Base-by-base conservation (phyloP, 2,113 vertebrate genomes). In the Clarias macrocephalus region DNA sequence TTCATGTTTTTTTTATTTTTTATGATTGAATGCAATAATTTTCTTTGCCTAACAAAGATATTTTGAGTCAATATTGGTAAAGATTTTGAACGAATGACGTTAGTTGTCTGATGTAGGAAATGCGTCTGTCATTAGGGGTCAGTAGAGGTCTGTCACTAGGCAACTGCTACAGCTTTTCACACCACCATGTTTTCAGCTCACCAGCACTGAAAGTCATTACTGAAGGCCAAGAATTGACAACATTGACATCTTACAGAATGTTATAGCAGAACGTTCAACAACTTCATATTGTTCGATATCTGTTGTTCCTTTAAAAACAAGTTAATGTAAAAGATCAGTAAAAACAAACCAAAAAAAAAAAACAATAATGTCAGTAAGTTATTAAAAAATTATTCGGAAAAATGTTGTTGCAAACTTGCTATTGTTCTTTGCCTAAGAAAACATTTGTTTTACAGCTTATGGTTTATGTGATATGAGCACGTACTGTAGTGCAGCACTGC, bases 131-230 rank as follows among this genome's bases (percentile, higher is more conserved):
- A 76, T 76, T 76, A 76, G 73, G 23, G 73, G 73, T 76, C 73
- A 76, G 23, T 76, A 54, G 42, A 76, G 73, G 73, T 76, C 73
- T 76, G 73, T 76, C 73, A 52, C 73, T 76, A 76, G 42, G 73
- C 73, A 76, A 76, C 73, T n/a, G 23, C 10, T 18, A 33, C 16
- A 73, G 37, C 42, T 21, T 73, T 23, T 73, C 70, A 73, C 9
- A 23, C 19, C 8, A 48, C 37, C 23, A 76, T 13, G 23, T 15
- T 54, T 54, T 25, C 42, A 54, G 48, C 23, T 25, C 12, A 6
- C 42, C 18, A 75, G 42, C 37, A 25, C 10, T n/a, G 23, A 15
- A 75, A 13, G 5, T 76, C 73, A 52, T 76, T 76, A 15, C 5
- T 75, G 72, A 75, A 52, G 42, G 72, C 73, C 8, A 48, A n/a